Evolutionary conservation across 2,113 vertebrate species (phyloP).

Genomic region (Natator depressus): DNA sequence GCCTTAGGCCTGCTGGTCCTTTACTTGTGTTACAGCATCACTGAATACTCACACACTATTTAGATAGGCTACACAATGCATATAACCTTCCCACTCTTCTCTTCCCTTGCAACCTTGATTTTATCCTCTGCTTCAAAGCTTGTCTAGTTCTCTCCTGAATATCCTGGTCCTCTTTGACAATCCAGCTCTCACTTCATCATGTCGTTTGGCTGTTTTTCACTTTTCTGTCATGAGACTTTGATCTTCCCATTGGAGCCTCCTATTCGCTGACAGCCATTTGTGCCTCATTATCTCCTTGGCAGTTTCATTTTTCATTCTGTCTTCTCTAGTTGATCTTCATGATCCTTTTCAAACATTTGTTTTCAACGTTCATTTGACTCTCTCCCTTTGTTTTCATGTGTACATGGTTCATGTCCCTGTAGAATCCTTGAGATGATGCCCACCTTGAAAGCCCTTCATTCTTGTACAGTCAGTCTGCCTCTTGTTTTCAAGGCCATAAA

Average conservation of each 20-base stretch:
- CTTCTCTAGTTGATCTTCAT: conserved; percentile 37
- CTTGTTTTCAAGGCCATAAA: background rate
- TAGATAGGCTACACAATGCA: background rate
- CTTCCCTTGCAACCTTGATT: background rate
- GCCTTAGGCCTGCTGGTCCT: background rate
- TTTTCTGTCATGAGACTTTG: conserved; percentile 30
- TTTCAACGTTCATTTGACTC: conserved; percentile 7
- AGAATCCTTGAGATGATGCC: background rate
- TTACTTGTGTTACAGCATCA: background rate
- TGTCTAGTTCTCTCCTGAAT: background rate
- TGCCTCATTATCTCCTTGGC: conserved; percentile 66
- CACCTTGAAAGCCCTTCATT: background rate
- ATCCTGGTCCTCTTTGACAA: background rate
- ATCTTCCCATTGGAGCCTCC: conserved; percentile 24
- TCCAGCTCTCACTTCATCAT: background rate
- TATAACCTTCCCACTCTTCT: background rate
- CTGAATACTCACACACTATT: background rate
- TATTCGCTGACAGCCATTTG: conserved; percentile 46
- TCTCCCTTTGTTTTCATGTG: conserved; percentile 15
- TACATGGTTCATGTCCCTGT: background rate
- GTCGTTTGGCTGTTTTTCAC: conserved; percentile 14
- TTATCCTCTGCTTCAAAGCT: conserved; percentile 27
- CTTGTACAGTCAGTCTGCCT: background rate
- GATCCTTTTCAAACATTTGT: conserved; percentile 50
- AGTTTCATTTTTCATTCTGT: conserved; percentile 47